Evolutionary conservation across 1,140 invertebrate species (phyloP), one percentile per base, ranked within the genome.

Genomic region (Drosophila subobscura): DNA sequence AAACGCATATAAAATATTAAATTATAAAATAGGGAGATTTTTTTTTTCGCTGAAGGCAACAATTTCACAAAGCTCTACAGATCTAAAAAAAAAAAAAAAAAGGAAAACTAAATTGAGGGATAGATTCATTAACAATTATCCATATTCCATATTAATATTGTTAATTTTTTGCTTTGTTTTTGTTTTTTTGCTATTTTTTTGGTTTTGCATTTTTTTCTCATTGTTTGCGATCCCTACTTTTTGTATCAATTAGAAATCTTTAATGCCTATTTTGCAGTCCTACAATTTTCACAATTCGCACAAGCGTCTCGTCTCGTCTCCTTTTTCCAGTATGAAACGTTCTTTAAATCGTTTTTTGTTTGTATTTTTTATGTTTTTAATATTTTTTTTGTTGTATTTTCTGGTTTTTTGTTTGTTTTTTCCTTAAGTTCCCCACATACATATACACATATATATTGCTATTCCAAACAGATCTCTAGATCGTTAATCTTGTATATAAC

Each of bases 201-300:
- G 45, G 4, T 51, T 47, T 60, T 45, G 41, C 29, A 40, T 72
- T 72, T 72, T 52, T 20, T 23, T 27, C 45, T 70, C n/a, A 52
- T 22, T 58, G 29, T 54, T 54, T 67, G 23, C 55, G 66, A 45
- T 23, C 14, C 29, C 52, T 51, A 53, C 44, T 47, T 73, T 79
- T 73, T 61, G 75, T 79, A 73, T 79, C 61, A 68, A 50, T 79
- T 73, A 67, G 42, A 61, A 78, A 67, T 67, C 47, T 56, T 68
- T 64, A 75, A 67, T 79, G 70, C 64, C 57, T 73, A 59, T 63
- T 73, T 63, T 74, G 76, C 76, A 79, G 77, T 79, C 77, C 77
- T 79, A 79, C 57, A 50, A 70, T 59, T 73, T 68, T 61, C 53
- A 63, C 53, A 44, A 22, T 45, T 52, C 33, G 33, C 10, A 12